These are phyloP conservation scores for Hippoglossus stenolepis DNA, from an alignment of 2,113 vertebrate genomes.

Conservation along the genomic window DNA sequence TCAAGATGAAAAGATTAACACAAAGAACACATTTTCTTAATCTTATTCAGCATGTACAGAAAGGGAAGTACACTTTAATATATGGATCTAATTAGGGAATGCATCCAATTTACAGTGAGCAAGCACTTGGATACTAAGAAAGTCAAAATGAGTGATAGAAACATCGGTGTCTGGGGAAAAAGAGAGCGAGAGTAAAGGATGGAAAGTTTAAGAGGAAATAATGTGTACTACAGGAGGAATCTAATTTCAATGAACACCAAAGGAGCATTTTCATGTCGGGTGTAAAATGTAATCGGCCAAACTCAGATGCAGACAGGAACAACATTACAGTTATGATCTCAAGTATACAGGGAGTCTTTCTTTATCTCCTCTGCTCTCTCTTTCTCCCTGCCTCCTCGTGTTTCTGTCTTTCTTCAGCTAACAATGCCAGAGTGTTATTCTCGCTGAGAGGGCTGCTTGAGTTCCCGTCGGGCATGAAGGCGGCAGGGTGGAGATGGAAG, in stretches of 20 bases:
- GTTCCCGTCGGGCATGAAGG: constrained; percentile 54
- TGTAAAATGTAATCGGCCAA: constrained; percentile 11
- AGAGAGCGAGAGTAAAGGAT: neutral
- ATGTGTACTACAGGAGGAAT: neutral
- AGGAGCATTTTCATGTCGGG: constrained; percentile 6
- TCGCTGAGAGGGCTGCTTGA: constrained; percentile 49
- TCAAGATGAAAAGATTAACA: neutral
- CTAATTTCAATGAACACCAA: neutral
- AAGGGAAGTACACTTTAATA: neutral
- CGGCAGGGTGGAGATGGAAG: constrained; percentile 58
- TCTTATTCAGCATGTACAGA: neutral
- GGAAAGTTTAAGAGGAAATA: neutral
- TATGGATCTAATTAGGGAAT: neutral
- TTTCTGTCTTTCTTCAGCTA: constrained; percentile 34
- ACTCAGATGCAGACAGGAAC: neutral
- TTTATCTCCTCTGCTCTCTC: constrained; percentile 18
- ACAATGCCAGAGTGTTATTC: constrained; percentile 54
- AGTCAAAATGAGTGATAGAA: neutral
- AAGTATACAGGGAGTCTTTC: constrained; percentile 22
- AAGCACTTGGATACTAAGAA: neutral
- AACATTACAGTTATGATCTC: constrained; percentile 2
- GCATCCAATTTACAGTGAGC: neutral
- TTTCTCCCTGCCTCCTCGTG: constrained; percentile 3
- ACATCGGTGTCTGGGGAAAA: neutral
- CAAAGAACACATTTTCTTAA: neutral